These are phyloP conservation scores for Agelastica alni DNA, from an alignment of 2,888 invertebrate species.

Conservation along the genomic window DNA sequence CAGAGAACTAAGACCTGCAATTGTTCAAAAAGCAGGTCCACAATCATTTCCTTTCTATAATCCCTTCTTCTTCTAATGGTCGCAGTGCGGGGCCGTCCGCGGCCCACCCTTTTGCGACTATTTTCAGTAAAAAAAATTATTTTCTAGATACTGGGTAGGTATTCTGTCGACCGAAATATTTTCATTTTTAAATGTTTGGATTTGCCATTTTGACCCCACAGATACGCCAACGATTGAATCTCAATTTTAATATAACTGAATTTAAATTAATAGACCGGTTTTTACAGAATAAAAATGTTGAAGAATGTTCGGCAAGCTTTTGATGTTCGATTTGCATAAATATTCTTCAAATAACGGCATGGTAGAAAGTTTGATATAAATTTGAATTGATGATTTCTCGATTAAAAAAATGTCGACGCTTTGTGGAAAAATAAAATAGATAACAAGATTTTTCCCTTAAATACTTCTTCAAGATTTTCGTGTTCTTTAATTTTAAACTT, in stretches of 20 bases:
- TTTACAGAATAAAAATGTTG: conserved; percentile 15
- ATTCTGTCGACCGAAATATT: no score
- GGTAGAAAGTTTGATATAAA: conserved; percentile 4
- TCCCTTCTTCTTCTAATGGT: no score
- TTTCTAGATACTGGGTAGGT: no score
- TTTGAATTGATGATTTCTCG: conserved; percentile 10
- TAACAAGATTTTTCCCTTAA: conserved; percentile 16
- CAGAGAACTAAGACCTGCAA: no score
- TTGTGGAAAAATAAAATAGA: conserved; percentile 20
- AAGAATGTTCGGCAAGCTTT: conserved; percentile 20
- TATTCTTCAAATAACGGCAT: conserved; percentile 14
- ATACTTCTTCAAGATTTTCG: conserved; percentile 10
- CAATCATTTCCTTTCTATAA: no score
- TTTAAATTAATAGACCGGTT: conserved; percentile 25
- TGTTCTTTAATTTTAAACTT: neutral
- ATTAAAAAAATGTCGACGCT: conserved; percentile 22
- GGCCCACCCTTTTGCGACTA: no score
- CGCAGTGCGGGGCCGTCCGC: no score
- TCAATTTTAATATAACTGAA: conserved; percentile 11
- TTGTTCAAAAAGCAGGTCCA: no score
- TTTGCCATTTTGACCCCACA: no score
- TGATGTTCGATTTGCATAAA: conserved; percentile 30
- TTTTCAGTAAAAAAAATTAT: no score
- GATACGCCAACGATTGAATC: no score
- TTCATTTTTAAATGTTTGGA: no score